Base-by-base conservation (phyloP, 2,113 vertebrate genomes). In the Calidris pugnax region DNA sequence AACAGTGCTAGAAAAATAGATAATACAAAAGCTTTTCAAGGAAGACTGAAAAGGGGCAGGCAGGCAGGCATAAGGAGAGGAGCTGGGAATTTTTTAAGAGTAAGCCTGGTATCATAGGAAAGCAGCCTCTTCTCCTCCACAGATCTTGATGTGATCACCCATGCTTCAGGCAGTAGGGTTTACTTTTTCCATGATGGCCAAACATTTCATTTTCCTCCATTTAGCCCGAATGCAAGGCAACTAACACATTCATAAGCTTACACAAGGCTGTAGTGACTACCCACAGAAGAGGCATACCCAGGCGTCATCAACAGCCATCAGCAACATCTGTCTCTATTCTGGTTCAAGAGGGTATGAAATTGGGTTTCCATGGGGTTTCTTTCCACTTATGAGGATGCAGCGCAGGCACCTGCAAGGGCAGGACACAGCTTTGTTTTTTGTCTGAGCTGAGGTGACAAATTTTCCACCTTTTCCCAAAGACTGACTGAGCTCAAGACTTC, bases 241-340 rank as follows among this genome's bases (percentile, higher is more conserved):
- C 28, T 8, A 72, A 41, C 28, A 77, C 24, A 55, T 12, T 21
- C 56, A 33, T 10, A 56, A 80, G 9, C 14, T 21, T 48, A 12
- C 57, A 45, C 33, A 66, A 75, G 19, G 33, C 48, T 73, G 66
- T n/a, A 90, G 48, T n/a, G 57, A 43, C 37, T 30, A 14, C 66
- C 26, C 39, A 51, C 6, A 37, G 21, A 83, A 80, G 21, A 57
- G 33, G 11, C 28, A 59, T 7, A 68, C 6, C 4, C n/a, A 43
- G 18, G 16, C 2, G 0, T 45, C 2, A 0, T 45, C 21, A 79
- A 18, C 11, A 60, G 72, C 33, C 7, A 87, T 2, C 19, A 79
- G 39, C 21, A 64, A 41, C 14, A 10, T 26, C 68, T 66, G 21
- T 10, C 26, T 27, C 59, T 24, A 7, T 41, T 51, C 59, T 78